Evolutionary conservation across 2,888 invertebrate genomes (phyloP).

Genomic region (Cryptocephalus moraei): DNA sequence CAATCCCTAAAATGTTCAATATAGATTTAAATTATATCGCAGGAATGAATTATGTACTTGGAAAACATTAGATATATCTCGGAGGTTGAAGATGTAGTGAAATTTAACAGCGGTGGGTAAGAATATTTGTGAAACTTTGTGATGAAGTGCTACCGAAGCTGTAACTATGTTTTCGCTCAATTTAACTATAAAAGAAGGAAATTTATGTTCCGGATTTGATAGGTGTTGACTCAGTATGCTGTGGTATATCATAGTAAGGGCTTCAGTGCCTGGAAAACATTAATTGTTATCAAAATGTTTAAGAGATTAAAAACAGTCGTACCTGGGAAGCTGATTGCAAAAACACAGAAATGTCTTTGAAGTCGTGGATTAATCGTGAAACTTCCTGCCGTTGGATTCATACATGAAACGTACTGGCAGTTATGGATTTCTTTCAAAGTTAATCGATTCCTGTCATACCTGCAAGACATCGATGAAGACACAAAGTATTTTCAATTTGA

Average conservation of each 20-base stretch:
- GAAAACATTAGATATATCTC: conserved; percentile 92
- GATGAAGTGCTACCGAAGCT: conserved; percentile 76
- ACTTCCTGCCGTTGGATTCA: conserved; percentile 97
- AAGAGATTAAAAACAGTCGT: conserved; percentile 76
- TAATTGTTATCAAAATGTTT: conserved; percentile 39
- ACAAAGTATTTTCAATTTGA: not conserved
- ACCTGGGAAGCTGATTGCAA: conserved; percentile 70
- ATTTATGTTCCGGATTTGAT: conserved; percentile 70
- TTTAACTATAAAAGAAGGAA: conserved; percentile 57
- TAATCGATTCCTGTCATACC: conserved; percentile 75
- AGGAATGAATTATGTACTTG: conserved; percentile 48
- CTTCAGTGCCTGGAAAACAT: conserved; percentile 65
- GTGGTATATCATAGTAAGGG: conserved; percentile 79
- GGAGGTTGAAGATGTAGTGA: conserved; percentile 91
- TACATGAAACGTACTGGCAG: conserved; percentile 93
- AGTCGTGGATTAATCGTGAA: conserved; percentile 93
- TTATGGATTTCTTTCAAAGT: conserved; percentile 91
- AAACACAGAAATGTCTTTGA: conserved; percentile 82
- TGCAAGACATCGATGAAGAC: not conserved
- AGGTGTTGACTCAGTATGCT: conserved; percentile 83
- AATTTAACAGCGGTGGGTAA: conserved; percentile 93
- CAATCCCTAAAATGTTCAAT: conserved; percentile 55
- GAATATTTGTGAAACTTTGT: conserved; percentile 78
- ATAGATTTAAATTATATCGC: not conserved
- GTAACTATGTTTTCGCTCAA: conserved; percentile 64